These are phyloP conservation scores for Varecia variegata DNA, from an alignment of 2,797 vertebrate genomes.

Conservation along the genomic window DNA sequence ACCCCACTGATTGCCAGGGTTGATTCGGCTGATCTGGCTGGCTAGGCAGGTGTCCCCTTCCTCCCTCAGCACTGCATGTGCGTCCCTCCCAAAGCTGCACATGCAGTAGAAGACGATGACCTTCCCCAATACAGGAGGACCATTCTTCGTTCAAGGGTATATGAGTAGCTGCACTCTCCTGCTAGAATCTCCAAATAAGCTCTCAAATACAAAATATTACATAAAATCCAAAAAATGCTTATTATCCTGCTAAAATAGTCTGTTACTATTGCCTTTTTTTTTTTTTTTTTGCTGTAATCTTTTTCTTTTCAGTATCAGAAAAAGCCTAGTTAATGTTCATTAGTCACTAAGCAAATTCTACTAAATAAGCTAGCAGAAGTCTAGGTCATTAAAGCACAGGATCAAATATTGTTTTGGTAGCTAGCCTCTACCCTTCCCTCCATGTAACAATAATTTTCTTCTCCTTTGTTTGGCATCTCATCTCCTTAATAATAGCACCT, in stretches of 20 bases:
- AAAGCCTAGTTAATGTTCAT: neutral
- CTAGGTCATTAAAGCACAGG: neutral
- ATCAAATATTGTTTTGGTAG: neutral
- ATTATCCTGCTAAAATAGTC: neutral
- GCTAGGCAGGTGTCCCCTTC: too few relatives aligned
- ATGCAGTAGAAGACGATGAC: too few relatives aligned
- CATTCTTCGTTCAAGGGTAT: too few relatives aligned
- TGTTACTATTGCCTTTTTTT: neutral
- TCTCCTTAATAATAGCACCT: neutral
- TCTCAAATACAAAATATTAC: neutral
- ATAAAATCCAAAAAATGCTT: slow-evolving; percentile 9
- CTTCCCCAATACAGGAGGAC: too few relatives aligned
- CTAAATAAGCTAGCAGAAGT: neutral
- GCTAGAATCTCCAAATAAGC: too few relatives aligned
- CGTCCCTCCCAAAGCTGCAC: too few relatives aligned
- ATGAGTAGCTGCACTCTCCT: too few relatives aligned
- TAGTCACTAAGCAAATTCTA: neutral
- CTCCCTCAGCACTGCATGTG: too few relatives aligned
- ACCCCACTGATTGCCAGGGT: too few relatives aligned
- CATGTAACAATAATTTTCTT: neutral
- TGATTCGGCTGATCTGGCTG: too few relatives aligned
- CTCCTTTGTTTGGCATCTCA: neutral
- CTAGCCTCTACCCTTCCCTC: neutral
- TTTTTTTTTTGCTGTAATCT: neutral
- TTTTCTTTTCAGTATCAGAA: slow-evolving; percentile 2